Conservation (phyloP, 37 sponge, comb jelly and placozoan genomes). For the Sycon ciliatum region DNA sequence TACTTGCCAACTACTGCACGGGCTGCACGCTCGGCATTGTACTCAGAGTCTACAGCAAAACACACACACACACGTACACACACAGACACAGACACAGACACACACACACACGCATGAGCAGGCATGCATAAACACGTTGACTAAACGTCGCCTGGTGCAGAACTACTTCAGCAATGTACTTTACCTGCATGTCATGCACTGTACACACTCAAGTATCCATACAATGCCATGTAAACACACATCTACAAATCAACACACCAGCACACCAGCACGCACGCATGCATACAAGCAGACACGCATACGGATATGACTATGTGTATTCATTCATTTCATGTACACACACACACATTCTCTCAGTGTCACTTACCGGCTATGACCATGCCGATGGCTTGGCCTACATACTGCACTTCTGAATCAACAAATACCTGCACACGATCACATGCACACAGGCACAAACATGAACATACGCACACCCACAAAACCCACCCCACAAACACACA, state of each 20-base stretch:
- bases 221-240: background rate
- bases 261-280: background rate
- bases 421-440: constrained; percentile 32
- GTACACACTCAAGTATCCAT: too few relatives aligned
- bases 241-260: background rate
- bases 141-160: too few relatives aligned
- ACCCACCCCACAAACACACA: background rate
- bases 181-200: too few relatives aligned
- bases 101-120: too few relatives aligned
- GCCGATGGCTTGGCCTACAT: constrained; percentile 68
- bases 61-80: background rate
- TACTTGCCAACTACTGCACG: background rate
- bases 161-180: too few relatives aligned
- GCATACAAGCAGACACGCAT: background rate
- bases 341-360: background rate
- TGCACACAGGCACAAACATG: background rate
- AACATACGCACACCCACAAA: background rate
- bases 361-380: constrained; percentile 55
- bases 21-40: background rate
- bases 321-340: too few relatives aligned
- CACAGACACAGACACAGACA: background rate
- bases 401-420: constrained; percentile 29
- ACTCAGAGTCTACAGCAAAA: background rate
- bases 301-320: too few relatives aligned
- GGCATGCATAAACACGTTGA: background rate